These are phyloP conservation scores for Leptura quadrifasciata DNA, from an alignment of 2,888 invertebrate genomes.

Conservation along the genomic window DNA sequence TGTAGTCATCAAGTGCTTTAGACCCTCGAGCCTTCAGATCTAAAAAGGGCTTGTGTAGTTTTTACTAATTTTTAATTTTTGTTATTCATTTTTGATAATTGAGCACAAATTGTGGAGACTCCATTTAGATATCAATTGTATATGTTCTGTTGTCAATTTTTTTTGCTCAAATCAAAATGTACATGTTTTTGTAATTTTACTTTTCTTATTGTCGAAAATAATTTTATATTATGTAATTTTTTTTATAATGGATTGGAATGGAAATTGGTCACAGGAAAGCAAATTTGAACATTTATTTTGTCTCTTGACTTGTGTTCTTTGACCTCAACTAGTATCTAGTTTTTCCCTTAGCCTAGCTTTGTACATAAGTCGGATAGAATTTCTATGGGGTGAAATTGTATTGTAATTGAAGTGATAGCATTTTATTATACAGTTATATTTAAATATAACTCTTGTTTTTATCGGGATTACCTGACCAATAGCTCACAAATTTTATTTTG, in stretches of 20 bases:
- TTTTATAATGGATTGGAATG: background rate
- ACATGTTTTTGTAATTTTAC: background rate
- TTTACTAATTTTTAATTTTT: background rate
- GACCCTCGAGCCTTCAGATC: too few species aligned
- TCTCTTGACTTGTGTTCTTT: background rate
- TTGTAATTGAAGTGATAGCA: background rate
- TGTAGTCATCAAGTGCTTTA: too few species aligned
- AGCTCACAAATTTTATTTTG: too few species aligned
- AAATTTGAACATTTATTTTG: background rate
- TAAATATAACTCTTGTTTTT: conserved; percentile 5
- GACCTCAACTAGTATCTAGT: background rate
- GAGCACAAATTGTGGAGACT: background rate
- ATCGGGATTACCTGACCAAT: too few species aligned
- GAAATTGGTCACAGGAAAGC: background rate
- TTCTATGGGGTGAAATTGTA: background rate
- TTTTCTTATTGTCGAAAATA: background rate
- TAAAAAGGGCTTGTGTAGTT: background rate
- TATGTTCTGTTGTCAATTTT: background rate
- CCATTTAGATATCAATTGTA: background rate
- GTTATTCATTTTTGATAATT: background rate
- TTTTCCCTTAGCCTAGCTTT: background rate
- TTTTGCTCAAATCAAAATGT: background rate
- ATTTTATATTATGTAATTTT: conserved; percentile 18
- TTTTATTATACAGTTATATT: conserved; percentile 8
- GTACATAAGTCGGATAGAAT: background rate